These are phyloP conservation scores for Geococcyx californianus DNA, from an alignment of 2,113 vertebrate genomes.

Conservation along the genomic window DNA sequence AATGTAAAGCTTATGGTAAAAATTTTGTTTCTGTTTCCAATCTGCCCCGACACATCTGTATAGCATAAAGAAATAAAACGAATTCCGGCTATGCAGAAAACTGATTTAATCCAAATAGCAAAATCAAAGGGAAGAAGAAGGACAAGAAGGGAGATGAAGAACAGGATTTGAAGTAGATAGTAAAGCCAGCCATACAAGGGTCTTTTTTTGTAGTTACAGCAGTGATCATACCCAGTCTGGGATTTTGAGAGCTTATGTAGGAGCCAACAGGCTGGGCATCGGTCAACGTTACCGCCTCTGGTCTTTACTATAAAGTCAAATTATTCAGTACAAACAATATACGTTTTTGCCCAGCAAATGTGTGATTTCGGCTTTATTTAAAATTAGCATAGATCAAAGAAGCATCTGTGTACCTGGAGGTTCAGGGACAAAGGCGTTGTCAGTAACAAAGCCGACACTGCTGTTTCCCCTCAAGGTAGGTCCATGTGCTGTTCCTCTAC, in stretches of 20 bases:
- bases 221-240: background rate
- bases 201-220: background rate
- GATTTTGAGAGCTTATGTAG: background rate
- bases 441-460: background rate
- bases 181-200: background rate
- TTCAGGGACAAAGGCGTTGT: fast-evolving
- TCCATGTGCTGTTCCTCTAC: fast-evolving
- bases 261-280: background rate
- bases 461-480: background rate
- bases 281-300: background rate
- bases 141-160: background rate
- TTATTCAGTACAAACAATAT: background rate
- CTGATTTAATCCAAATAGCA: background rate
- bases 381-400: background rate
- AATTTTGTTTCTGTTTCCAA: background rate
- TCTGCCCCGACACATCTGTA: background rate
- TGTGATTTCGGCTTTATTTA: background rate
- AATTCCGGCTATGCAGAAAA: background rate
- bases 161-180: background rate
- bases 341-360: background rate
- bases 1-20: background rate
- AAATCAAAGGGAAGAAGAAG: background rate
- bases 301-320: background rate
- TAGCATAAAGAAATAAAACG: background rate
- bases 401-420: background rate